Conservation (phyloP, 92 coral and sea anemone genomes). For the Montipora capitata region DNA sequence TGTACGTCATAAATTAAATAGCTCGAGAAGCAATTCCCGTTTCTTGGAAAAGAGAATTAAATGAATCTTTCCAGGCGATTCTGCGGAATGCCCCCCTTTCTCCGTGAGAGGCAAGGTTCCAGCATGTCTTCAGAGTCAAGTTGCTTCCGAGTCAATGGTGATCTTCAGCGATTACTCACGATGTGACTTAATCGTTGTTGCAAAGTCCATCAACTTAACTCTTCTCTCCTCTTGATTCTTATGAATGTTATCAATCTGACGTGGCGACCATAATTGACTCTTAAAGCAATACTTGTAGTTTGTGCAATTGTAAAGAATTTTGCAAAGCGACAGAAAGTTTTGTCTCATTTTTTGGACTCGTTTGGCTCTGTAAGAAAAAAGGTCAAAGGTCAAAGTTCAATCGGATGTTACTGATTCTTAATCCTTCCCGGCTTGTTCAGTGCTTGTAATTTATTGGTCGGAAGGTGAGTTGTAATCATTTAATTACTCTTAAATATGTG, state of each 20-base stretch:
- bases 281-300: not conserved
- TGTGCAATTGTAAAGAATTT: slow-evolving; percentile 29
- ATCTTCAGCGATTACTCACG: not conserved
- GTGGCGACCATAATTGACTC: not conserved
- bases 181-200: not conserved
- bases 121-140: not conserved
- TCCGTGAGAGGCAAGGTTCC: no score
- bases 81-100: no score
- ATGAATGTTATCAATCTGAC: not conserved
- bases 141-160: not conserved
- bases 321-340: slow-evolving; percentile 1
- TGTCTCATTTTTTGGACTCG: not conserved
- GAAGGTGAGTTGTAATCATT: slow-evolving; percentile 55
- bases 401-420: slow-evolving; percentile 44
- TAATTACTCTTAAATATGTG: slow-evolving; percentile 30
- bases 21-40: not conserved
- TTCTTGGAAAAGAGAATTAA: no score
- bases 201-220: not conserved
- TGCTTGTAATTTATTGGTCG: slow-evolving; percentile 55
- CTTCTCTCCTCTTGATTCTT: not conserved
- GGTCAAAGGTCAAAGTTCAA: slow-evolving; percentile 15
- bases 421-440: slow-evolving; percentile 22
- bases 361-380: not conserved
- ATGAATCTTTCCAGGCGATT: no score
- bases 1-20: not conserved